These are phyloP conservation scores for Ahaetulla prasina DNA, from an alignment of 2,113 vertebrate genomes.

Conservation along the genomic window DNA sequence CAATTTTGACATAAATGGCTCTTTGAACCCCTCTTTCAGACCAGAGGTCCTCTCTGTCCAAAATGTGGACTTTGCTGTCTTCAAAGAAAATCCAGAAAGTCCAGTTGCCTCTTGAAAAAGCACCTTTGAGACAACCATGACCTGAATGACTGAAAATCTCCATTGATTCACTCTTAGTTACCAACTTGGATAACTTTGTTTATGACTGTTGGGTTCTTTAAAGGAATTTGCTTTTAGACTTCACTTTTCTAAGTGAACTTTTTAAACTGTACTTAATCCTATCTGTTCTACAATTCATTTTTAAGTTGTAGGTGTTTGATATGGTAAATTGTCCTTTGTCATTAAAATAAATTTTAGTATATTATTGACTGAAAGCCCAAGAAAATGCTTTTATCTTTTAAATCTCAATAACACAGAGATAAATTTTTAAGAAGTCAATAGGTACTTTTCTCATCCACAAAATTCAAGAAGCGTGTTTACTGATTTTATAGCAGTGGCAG, in stretches of 20 bases:
- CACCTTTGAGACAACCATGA: too few species aligned
- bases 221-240: background rate
- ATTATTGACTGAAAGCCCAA: background rate
- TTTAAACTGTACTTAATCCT: background rate
- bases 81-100: too few species aligned
- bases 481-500: constrained; percentile 67
- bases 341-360: background rate
- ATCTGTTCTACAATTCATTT: background rate
- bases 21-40: too few species aligned
- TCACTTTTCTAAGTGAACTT: background rate
- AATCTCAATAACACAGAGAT: background rate
- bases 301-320: background rate
- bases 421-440: background rate
- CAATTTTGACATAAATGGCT: too few species aligned
- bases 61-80: too few species aligned
- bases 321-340: background rate
- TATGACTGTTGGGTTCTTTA: background rate
- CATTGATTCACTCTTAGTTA: background rate
- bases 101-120: too few species aligned
- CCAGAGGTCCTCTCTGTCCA: too few species aligned
- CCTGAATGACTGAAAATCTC: too few species aligned
- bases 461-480: constrained; percentile 67
- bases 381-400: background rate
- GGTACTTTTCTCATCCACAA: background rate
- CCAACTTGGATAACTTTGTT: background rate